phyloP scores from a whole-genome alignment of 1,140 invertebrate genomes.

The Calephelis virginiensis region DNA sequence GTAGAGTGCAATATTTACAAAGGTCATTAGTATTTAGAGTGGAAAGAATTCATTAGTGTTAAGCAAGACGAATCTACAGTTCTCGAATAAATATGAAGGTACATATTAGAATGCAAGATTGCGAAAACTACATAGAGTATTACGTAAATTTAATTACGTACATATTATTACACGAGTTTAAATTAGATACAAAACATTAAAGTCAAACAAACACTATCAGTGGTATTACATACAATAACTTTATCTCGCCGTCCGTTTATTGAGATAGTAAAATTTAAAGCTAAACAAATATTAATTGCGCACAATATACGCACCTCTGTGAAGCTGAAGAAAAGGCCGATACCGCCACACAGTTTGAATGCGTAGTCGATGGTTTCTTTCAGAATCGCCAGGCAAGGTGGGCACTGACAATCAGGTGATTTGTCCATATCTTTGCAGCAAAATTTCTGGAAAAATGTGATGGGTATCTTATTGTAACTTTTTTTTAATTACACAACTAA shows the following conservation, averaged over 20 bases:
- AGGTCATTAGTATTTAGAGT: neutral
- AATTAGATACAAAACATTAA: neutral
- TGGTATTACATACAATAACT: too few relatives aligned
- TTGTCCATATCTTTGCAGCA: constrained; percentile 57
- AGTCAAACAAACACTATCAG: neutral
- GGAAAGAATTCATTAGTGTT: constrained; percentile 1
- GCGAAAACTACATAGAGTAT: neutral
- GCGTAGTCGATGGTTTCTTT: constrained; percentile 90
- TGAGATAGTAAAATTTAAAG: too few relatives aligned
- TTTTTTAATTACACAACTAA: too few relatives aligned
- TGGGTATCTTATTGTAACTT: neutral
- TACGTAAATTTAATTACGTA: neutral
- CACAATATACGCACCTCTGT: constrained; percentile 87
- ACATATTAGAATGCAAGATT: neutral
- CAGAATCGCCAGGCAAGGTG: constrained; percentile 86
- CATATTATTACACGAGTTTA: neutral
- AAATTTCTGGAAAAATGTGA: constrained; percentile 61
- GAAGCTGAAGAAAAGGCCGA: constrained; percentile 97
- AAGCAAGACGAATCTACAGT: neutral
- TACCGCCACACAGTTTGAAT: constrained; percentile 93
- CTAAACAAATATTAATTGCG: too few relatives aligned
- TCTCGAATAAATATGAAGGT: neutral
- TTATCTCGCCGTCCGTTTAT: too few relatives aligned
- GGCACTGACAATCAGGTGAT: constrained; percentile 80
- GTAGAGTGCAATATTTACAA: neutral